A percentile compares a stretch with the other conserved stretches of the same genome.
These are phyloP conservation scores for Bergia sp. DNA, from an alignment of 92 coral and sea anemone species.

Conservation along the genomic window DNA sequence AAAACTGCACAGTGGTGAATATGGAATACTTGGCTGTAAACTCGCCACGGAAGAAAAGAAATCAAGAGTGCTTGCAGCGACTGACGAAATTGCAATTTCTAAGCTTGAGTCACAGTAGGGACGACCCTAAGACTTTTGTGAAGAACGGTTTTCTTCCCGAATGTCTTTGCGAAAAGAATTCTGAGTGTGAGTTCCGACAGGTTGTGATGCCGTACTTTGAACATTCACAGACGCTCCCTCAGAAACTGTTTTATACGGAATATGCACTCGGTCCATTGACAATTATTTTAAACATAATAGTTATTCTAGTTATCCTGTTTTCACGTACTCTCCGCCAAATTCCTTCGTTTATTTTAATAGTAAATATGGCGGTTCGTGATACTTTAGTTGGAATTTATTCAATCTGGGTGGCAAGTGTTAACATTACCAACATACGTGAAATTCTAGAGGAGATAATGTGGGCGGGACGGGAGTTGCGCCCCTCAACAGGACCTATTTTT, in stretches of 20 bases:
- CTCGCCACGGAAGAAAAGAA: constrained; percentile 48
- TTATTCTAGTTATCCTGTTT: constrained; percentile 47
- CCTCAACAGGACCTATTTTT: constrained; percentile 79
- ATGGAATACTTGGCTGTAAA: constrained; percentile 44
- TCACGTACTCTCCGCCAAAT: constrained; percentile 56
- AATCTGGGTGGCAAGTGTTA: constrained; percentile 67
- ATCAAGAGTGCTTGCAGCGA: constrained; percentile 56
- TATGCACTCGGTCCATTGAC: constrained; percentile 75
- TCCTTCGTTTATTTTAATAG: constrained; percentile 68
- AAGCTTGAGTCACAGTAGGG: constrained; percentile 42
- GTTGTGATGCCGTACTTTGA: constrained; percentile 76
- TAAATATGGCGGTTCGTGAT: constrained; percentile 67
- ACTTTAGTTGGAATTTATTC: constrained; percentile 64
- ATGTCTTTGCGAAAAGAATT: constrained; percentile 72
- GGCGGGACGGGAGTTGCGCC: constrained; percentile 75
- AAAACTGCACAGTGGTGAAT: constrained; percentile 65
- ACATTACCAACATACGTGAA: constrained; percentile 54
- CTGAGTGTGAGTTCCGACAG: constrained; percentile 83
- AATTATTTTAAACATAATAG: constrained; percentile 56
- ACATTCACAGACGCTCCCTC: constrained; percentile 57
- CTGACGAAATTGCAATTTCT: constrained; percentile 54
- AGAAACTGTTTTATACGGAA: constrained; percentile 66
- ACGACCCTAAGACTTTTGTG: constrained; percentile 66
- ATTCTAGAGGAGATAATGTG: constrained; percentile 83
- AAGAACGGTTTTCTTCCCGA: constrained; percentile 65